These are phyloP conservation scores for Paradoxurus hermaphroditus DNA, from an alignment of 2,113 vertebrate species.

Conservation along the genomic window DNA sequence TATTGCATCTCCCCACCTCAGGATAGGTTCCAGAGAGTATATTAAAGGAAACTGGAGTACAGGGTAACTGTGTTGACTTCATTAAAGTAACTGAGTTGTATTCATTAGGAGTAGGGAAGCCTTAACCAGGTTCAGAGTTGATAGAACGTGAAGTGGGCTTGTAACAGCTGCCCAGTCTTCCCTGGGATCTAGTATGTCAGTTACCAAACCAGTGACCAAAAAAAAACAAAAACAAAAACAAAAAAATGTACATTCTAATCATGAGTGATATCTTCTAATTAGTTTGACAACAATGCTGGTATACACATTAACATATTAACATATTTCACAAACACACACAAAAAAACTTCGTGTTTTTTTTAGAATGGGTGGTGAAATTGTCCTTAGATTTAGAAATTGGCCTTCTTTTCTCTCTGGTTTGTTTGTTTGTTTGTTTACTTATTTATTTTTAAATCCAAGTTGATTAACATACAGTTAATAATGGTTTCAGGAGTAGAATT, in stretches of 20 bases:
- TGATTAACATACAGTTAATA: no score
- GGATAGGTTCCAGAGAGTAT: background rate
- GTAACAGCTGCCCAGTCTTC: background rate
- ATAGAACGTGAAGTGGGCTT: background rate
- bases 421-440: no score
- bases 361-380: background rate
- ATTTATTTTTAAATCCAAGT: no score
- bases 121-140: background rate
- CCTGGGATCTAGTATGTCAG: background rate
- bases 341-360: background rate
- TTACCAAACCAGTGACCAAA: background rate
- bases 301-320: background rate
- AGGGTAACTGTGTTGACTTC: background rate
- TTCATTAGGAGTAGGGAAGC: background rate
- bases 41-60: background rate
- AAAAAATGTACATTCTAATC: background rate
- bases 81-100: background rate
- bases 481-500: no score
- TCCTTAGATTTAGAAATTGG: background rate
- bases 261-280: background rate
- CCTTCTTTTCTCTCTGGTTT: background rate
- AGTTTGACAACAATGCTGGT: background rate
- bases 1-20: background rate
- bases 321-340: background rate
- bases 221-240: background rate